These are phyloP conservation scores for Danaus chrysippus DNA, from an alignment of 2,888 invertebrate genomes.

Conservation along the genomic window DNA sequence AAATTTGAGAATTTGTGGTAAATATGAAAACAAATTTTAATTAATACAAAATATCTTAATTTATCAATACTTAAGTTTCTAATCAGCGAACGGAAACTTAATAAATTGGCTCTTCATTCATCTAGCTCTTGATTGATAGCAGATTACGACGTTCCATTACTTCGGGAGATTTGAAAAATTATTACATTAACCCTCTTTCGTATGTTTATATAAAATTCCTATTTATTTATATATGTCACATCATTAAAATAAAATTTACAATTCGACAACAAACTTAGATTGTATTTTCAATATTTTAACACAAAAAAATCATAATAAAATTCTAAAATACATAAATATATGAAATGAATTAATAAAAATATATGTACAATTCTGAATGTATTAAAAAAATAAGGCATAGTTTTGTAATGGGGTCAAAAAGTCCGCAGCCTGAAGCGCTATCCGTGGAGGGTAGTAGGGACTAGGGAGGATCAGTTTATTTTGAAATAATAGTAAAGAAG, in stretches of 20 bases:
- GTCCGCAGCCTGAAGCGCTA: conserved; percentile 20
- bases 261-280: no score
- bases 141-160: background rate
- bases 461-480: background rate
- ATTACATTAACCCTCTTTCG: no score
- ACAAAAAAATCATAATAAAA: background rate
- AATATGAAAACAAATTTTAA: no score
- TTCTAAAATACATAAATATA: background rate
- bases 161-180: no score
- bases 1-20: no score
- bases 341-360: background rate
- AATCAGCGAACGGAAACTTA: background rate
- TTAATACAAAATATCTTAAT: no score
- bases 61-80: background rate
- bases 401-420: conserved; percentile 26
- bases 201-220: no score
- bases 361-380: conserved; percentile 10
- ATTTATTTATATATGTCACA: background rate
- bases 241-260: background rate
- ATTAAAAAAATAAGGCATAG: conserved; percentile 2
- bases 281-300: background rate
- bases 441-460: conserved; percentile 8
- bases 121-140: background rate
- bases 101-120: background rate
- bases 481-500: background rate